Evolutionary conservation across 2,888 invertebrate genomes (phyloP), one percentile per base, ranked within the genome.

Genomic region (Stratiomys singularior): DNA sequence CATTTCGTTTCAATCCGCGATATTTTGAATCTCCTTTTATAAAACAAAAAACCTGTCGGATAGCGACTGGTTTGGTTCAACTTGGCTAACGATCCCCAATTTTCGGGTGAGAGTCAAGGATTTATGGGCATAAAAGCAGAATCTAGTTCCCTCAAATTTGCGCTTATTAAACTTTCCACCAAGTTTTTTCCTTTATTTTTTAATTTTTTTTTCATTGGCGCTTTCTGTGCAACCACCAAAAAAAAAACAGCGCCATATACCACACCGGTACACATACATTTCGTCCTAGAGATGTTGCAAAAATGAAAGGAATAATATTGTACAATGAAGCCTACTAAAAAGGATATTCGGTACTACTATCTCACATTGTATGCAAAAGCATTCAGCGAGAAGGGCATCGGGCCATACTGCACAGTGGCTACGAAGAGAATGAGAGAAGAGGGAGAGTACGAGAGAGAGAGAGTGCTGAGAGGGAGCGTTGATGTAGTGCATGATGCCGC

Each of bases 91-190:
- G 37, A 37, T 66, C 21, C 27, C 37, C 28, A n/a, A 1, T 30
- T n/a, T 30, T 27, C 37, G 44, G 13, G 71, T 11, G 27, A 21
- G 74, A 74, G 74, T 74, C 74, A 74, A 74, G 74, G 74, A 77
- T 77, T 77, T 77, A 77, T 77, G 77, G 66, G 52, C 72, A 77
- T 77, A 77, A 77, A 77, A 77, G 77, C 77, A 77, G 69, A 77
- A 77, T 60, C 60, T 77, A 63, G 77, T 77, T 77, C 72, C 63
- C 66, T 56, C 58, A 77, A 77, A 77, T 77, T 77, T 77, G 47
- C 44, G 67, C 77, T 77, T 77, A 77, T 77, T 77, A 77, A 77
- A 77, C 77, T 77, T 66, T 77, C 47, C 52, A 56, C 77, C 21
- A 77, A 77, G 66, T 77, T 77, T 66, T n/a, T n/a, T n/a, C n/a